A percentile compares a stretch with the other conserved stretches of the same genome.
phyloP scores from a whole-genome alignment of 2,797 vertebrate genomes.

The Mareca penelope region DNA sequence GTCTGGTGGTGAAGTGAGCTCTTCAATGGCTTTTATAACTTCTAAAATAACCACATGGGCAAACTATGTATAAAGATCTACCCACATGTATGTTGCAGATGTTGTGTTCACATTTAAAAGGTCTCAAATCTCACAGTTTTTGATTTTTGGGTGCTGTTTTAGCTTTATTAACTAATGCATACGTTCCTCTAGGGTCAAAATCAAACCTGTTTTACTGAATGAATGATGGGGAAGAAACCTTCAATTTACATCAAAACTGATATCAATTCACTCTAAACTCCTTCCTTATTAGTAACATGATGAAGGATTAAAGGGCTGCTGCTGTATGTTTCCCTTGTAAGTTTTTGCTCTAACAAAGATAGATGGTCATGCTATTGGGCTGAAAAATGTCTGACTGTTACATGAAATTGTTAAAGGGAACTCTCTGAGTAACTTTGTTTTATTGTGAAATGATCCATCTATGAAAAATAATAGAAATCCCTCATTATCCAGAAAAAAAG shows the following conservation, averaged over 20 bases:
- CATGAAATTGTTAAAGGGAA: not conserved
- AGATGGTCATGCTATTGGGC: not conserved
- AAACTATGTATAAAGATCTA: not conserved
- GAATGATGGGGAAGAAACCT: not conserved
- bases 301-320: not conserved
- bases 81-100: not conserved
- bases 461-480: not conserved
- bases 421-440: not conserved
- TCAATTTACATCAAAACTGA: not conserved
- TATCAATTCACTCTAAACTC: slow-evolving; percentile 7
- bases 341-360: not conserved
- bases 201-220: not conserved
- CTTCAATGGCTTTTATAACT: fast-evolving
- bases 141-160: not conserved
- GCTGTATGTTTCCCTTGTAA: not conserved
- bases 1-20: not conserved
- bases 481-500: not conserved
- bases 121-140: not conserved
- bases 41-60: not conserved
- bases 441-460: not conserved
- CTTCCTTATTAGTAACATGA: not conserved
- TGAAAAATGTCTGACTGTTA: not conserved
- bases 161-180: not conserved
- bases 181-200: not conserved
- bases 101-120: not conserved